Percentiles rank a stretch among this genome's conserved stretches.
Conservation (phyloP, 53 echinoderm and acorn worm species). For the Holothuria leucospilota region DNA sequence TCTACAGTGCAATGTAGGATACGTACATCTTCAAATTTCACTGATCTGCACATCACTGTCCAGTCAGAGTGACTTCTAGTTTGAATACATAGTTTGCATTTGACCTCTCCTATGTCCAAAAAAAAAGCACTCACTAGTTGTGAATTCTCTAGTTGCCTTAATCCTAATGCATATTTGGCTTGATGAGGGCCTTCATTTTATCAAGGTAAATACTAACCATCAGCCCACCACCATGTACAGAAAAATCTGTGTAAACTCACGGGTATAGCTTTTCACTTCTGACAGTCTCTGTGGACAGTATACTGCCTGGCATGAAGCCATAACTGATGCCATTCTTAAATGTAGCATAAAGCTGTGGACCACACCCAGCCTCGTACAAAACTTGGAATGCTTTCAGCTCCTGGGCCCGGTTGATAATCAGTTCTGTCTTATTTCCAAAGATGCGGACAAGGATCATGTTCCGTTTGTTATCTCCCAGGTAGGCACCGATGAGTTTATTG, state of each 20-base stretch:
- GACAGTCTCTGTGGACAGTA: conserved; percentile 66
- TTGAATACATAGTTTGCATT: too few species aligned
- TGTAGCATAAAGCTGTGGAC: conserved; percentile 82
- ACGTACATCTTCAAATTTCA: too few species aligned
- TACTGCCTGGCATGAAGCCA: conserved; percentile 81
- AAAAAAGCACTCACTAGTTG: too few species aligned
- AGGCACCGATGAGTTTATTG: conserved; percentile 90
- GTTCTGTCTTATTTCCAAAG: conserved; percentile 91
- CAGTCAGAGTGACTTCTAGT: too few species aligned
- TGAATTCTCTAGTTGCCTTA: too few species aligned
- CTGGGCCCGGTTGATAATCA: conserved; percentile 71
- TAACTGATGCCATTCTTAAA: conserved; percentile 94
- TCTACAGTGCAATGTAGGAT: too few species aligned
- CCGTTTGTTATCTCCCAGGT: conserved; percentile 68
- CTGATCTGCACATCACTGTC: too few species aligned
- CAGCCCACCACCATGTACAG: too few species aligned
- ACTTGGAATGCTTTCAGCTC: conserved; percentile 82
- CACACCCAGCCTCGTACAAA: conserved; percentile 76
- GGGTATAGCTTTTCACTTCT: conserved; percentile 67
- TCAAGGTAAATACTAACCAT: too few species aligned
- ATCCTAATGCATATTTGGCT: too few species aligned
- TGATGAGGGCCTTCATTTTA: too few species aligned
- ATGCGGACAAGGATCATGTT: conserved; percentile 83
- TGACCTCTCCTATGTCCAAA: too few species aligned
- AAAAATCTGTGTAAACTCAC: conserved; percentile 47